phyloP scores from a whole-genome alignment of 1,140 invertebrate species.

The Habropoda laboriosa region DNA sequence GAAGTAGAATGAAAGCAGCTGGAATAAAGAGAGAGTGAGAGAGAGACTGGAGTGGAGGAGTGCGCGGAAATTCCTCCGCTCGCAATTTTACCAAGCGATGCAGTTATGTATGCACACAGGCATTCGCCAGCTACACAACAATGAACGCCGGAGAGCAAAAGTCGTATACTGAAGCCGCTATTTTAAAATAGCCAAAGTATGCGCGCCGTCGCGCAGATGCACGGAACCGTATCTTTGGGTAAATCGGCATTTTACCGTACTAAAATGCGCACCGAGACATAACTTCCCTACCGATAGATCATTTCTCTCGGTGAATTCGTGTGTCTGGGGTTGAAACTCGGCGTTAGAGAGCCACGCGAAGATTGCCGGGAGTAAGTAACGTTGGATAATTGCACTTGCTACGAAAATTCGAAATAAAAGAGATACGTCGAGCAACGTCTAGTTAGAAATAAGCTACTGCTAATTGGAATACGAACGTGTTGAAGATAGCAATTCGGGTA shows the following conservation, averaged over 20 bases:
- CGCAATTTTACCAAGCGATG: conserved; percentile 50
- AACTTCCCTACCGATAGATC: conserved; percentile 13
- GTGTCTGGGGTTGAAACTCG: too few species aligned
- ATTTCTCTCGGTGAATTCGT: not conserved
- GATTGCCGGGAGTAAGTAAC: not conserved
- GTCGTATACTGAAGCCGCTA: conserved; percentile 20
- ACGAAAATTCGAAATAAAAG: not conserved
- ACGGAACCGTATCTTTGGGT: conserved; percentile 13
- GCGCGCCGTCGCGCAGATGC: conserved; percentile 11
- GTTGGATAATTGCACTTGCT: not conserved
- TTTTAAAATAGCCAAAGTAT: conserved; percentile 37
- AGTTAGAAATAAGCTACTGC: too few species aligned
- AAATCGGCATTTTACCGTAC: conserved; percentile 24
- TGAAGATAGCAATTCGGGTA: not conserved
- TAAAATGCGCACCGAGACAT: not conserved
- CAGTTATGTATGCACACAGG: conserved; percentile 39
- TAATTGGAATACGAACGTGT: not conserved
- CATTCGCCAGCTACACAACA: conserved; percentile 23
- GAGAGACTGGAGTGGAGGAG: not conserved
- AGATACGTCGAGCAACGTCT: not conserved
- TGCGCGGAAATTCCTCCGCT: conserved; percentile 23
- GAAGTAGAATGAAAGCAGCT: conserved; percentile 5
- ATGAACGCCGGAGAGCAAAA: conserved; percentile 33
- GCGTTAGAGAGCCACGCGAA: not conserved
- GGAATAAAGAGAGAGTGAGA: not conserved